Conservation (phyloP, 1,140 invertebrate genomes). For the Oryzaephilus surinamensis region DNA sequence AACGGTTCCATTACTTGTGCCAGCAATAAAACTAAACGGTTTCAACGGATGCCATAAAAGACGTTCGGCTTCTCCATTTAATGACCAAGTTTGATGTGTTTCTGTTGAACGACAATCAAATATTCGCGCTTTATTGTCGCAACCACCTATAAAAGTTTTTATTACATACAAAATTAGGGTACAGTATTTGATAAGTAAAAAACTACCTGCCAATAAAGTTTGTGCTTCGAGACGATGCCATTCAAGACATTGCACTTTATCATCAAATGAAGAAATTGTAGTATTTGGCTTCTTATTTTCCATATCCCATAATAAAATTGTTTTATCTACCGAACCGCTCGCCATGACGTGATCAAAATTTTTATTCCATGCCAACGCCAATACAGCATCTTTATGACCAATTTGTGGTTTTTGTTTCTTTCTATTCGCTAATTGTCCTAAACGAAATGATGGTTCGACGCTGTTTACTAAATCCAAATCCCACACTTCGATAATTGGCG, state of each 20-base stretch:
- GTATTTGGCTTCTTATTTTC: constrained; percentile 62
- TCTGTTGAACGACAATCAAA: constrained; percentile 67
- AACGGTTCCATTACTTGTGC: constrained; percentile 68
- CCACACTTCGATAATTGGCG: constrained; percentile 86
- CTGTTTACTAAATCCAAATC: constrained; percentile 88
- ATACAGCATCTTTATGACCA: constrained; percentile 84
- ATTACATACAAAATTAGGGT: not conserved
- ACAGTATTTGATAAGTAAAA: constrained; percentile 12
- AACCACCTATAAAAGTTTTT: constrained; percentile 33
- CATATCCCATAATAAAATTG: constrained; percentile 89
- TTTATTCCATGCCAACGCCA: constrained; percentile 85
- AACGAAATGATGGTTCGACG: constrained; percentile 71
- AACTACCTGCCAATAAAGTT: constrained; percentile 69
- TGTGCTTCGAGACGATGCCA: constrained; percentile 82
- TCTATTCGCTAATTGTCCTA: constrained; percentile 69
- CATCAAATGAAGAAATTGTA: constrained; percentile 61
- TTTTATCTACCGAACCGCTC: constrained; percentile 83
- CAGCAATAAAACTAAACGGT: constrained; percentile 63
- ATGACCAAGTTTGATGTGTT: constrained; percentile 55
- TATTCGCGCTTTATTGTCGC: constrained; percentile 55
- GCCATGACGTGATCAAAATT: constrained; percentile 72
- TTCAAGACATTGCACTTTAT: constrained; percentile 74
- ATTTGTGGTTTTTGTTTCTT: constrained; percentile 55
- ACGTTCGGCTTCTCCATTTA: constrained; percentile 75
- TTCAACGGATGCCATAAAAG: constrained; percentile 74